Base-by-base conservation (phyloP, 1,140 invertebrate genomes). In the Carposina sasakii region DNA sequence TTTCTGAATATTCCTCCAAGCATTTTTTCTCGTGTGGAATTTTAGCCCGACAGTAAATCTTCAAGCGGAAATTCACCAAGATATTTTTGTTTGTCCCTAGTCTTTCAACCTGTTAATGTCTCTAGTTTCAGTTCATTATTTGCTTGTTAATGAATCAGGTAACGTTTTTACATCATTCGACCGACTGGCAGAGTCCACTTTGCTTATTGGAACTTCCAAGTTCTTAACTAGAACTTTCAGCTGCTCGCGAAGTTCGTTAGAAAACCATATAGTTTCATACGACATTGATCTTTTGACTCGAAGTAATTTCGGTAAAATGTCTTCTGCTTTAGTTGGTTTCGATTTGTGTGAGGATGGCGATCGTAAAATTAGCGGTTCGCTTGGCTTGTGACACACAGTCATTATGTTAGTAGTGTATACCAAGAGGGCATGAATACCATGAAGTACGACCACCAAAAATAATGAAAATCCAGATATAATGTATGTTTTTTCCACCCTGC, bases 391-490 rank as follows among this genome's bases (percentile, higher is more conserved):
- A 12, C 47, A 36, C 2, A 69, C 12, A 4, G 64, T 41, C 6
- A 63, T 41, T 17, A 79, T 43, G 24, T 57, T 67, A 20, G 72
- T 63, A 5, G 71, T 57, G 39, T 76, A 78, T 0, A 57, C 46
- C n/a, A 74, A 34, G 13, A 82, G 55, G 12, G 67, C 54, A 63
- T 49, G 66, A 2, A 76, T 47, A 10, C 74, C 76, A 40, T 65
- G 68, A 5, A 63, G 40, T 2, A 77, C 71, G 3, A 77, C 63
- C 3, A 73, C 63, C 21, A 81, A 39, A 33, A 78, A 76, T 17
- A 79, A 48, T 2, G 74, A 79, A 46, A 79, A 76, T 9, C 78
- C 73, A 30, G 76, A 62, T 16, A 75, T 65, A 3, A 72, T 63
- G 36, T 76, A 79, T 40, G 74, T 78, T 57, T 71, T 76, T 33